Evolutionary conservation across 2,888 invertebrate species (phyloP), one percentile per base, ranked within the genome.

Genomic region (Alentia gelatinosa): DNA sequence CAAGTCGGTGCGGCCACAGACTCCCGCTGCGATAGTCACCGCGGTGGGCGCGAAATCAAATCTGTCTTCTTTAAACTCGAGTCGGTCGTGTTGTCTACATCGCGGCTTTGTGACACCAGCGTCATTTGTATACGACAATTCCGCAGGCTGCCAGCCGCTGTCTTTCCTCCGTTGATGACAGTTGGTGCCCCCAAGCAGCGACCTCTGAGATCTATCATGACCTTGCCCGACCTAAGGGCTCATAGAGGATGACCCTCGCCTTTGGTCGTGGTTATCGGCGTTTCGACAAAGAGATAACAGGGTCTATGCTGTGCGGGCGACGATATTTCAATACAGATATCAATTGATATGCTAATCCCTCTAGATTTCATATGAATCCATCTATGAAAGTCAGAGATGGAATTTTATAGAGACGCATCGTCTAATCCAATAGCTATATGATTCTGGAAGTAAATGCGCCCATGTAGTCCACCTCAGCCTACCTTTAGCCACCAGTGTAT

Each of bases 21-120:
- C 56, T 56, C 3, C 56, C 9, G 19, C 56, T 47, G 9, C 5
- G 3, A 4, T 56, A 4, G n/a, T n/a, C n/a, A 56, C 56, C 5
- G 56, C 56, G 56, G 56, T 56, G 56, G 19, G 23, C 56, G 1
- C 56, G 56, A 56, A 56, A 56, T 56, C 56, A 56, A 56, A 56
- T 56, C 56, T 56, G n/a, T 56, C 56, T 56, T 56, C 56, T 56
- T 56, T 56, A 56, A 56, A 56, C 56, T 56, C 56, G 56, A 56
- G 56, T n/a, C 23, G n/a, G 56, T n/a, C 56, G 56, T n/a, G n/a
- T 56, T n/a, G 56, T 56, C 56, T 56, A 56, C n/a, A 56, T 19
- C 23, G 56, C 56, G 56, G n/a, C 56, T 56, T 56, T 3, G 5
- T 56, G 56, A 56, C 56, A 56, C 19, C n/a, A 12, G 3, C 56